Base-by-base conservation (phyloP, 1,140 invertebrate genomes). In the Heliothis virescens region DNA sequence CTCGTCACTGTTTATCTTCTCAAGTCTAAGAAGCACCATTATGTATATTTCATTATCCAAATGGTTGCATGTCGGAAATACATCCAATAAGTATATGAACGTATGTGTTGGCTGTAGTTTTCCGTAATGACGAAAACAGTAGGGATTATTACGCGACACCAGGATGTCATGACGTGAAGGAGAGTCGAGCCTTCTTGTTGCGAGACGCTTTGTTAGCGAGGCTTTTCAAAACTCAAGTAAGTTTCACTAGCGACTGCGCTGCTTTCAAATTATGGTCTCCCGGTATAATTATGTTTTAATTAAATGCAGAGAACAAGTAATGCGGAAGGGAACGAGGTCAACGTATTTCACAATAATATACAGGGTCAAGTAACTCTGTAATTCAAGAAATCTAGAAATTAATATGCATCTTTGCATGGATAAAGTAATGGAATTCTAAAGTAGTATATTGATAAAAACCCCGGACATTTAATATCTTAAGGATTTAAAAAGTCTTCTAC, bases 201-300 rank as follows among this genome's bases (percentile, higher is more conserved):
- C 79, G 79, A 77, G 73, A 80, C 82, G 73, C 81, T 82, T 86
- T 86, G 80, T 83, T 84, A 84, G 79, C 65, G 81, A 74, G 62
- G 71, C 69, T 75, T 71, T 72, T 79, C 76, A 69, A 50, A 65
- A 69, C 60, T 79, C 57, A 53, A 80, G 67, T 76, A 79, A 81
- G 60, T 79, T 78, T 59, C 47, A 55, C 55, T 52, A 34, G 50
- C 34, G 26, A 69, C 50, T 69, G 26, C 76, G 62, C 53, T 67
- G 53, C 72, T 65, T 29, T 76, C 26, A 50, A 77, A 81, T 81
- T 77, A 81, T 63, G 52, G 53, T 52, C 47, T 60, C 67, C 13
- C 67, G 18, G 59, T 63, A 52, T 77, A 77, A 62, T 53, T 53
- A 63, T 77, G 71, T 74, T 60, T 74, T 59, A 74, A 74, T 74